Evolutionary conservation across 2,113 vertebrate genomes (phyloP), one percentile per base, ranked within the genome.

Genomic region (Neodon shergylaensis): DNA sequence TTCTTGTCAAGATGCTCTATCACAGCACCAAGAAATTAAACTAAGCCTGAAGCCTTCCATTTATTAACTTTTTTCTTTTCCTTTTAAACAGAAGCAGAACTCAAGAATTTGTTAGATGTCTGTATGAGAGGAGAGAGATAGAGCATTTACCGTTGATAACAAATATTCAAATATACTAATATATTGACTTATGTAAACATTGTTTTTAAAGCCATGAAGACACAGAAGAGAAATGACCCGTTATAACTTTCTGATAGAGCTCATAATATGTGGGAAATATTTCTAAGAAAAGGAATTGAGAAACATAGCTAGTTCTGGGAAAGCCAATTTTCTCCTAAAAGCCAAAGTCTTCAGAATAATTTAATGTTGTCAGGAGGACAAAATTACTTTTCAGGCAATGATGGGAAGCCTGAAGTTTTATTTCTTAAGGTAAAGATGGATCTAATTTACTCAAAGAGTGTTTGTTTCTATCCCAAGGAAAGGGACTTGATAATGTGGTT

Each of bases 231-330:
- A 79, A 94, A 93, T 92, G 73, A 93, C 47, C 8, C 39, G 44
- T 54, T 72, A 82, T 44, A 90, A 94, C 68, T 90, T 90, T 54
- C 8, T 52, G 22, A 73, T 47, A 81, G 76, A 54, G 76, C 49
- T 94, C 72, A 92, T 88, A 72, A 92, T 70, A 83, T n/a, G 78
- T 88, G 79, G 58, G 89, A 95, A 94, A 88, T 88, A 84, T 92
- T 90, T 97, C 70, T 92, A 94, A 78, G 36, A n/a, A 96, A 94
- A 83, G 74, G 86, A 95, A 96, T 96, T 91, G 49, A 90, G 86
- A 91, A 94, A 76, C 81, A 84, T n/a, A 94, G 82, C 77, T 74
- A 88, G 87, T 94, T 85, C 87, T 83, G 26, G 28, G 83, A 36
- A 95, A 96, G 66, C 31, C 86, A 95, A 65, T 96, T 94, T 90